Conservation (phyloP, 2,113 vertebrate genomes). For the Tetrao urogallus region DNA sequence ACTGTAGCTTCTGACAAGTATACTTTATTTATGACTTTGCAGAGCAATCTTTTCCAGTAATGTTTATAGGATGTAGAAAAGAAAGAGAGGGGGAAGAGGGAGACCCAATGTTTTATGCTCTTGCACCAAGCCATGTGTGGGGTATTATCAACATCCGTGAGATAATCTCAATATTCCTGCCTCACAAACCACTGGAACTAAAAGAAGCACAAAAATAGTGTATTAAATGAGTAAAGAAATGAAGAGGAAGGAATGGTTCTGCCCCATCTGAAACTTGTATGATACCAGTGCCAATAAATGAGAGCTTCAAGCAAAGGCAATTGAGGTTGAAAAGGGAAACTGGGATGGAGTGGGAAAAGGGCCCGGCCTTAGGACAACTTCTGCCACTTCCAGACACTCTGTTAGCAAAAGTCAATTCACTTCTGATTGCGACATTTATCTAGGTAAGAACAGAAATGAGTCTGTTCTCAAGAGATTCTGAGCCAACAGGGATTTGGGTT, state of each 20-base stretch:
- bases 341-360: not conserved
- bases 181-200: not conserved
- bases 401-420: not conserved
- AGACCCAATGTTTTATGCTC: not conserved
- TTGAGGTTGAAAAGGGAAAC: not conserved
- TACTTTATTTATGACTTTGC: constrained; percentile 78
- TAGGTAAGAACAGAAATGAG: not conserved
- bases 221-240: not conserved
- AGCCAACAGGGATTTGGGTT: not conserved
- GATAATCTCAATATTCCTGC: not conserved
- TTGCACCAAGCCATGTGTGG: not conserved
- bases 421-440: not conserved
- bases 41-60: constrained; percentile 60
- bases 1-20: constrained; percentile 73
- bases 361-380: not conserved
- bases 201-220: not conserved
- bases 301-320: not conserved
- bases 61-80: constrained; percentile 12
- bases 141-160: not conserved
- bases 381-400: not conserved
- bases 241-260: not conserved
- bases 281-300: not conserved
- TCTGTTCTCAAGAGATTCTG: not conserved
- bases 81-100: not conserved
- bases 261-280: not conserved